Percentiles rank a stretch among this genome's conserved stretches.
Conservation (phyloP, 2,888 invertebrate species). For the Loripinus fragilis region DNA sequence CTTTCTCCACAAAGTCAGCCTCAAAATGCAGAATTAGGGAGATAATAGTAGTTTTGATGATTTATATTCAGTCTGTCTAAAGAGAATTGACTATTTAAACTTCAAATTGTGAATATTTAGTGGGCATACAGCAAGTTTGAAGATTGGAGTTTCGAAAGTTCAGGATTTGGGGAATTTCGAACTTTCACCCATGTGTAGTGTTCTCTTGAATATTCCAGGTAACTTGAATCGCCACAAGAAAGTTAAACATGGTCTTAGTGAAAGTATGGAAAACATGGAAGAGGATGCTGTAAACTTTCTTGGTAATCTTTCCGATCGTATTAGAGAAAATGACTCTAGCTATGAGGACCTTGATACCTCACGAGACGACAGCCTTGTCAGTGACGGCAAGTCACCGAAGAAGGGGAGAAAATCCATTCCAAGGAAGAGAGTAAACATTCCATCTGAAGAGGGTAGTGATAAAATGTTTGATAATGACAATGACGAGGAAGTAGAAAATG, state of each 20-base stretch:
- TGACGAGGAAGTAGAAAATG: constrained; percentile 31
- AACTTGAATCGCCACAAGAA: constrained; percentile 82
- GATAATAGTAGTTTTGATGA: no score
- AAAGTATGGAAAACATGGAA: constrained; percentile 76
- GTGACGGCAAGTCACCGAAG: constrained; percentile 55
- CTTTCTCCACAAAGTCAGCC: no score
- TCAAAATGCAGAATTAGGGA: no score
- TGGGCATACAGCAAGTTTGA: no score
- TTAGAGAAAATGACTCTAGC: constrained; percentile 26
- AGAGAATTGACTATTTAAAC: no score
- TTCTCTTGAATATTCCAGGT: constrained; percentile 69
- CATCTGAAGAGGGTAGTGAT: constrained; percentile 25
- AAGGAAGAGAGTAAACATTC: constrained; percentile 51
- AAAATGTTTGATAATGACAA: constrained; percentile 20
- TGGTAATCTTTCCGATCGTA: constrained; percentile 72
- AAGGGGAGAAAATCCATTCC: constrained; percentile 71
- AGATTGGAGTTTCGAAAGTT: no score
- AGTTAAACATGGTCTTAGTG: constrained; percentile 80
- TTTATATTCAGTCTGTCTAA: no score
- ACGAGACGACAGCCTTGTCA: constrained; percentile 23
- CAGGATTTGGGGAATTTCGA: no score
- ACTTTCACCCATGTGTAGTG: no score
- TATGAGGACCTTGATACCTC: constrained; percentile 25
- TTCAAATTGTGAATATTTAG: no score
- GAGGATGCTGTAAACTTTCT: constrained; percentile 80